A percentile compares a stretch with the other conserved stretches of the same genome.
These are phyloP conservation scores for Eupleurogrammus muticus DNA, from an alignment of 2,797 vertebrate species.

Conservation along the genomic window DNA sequence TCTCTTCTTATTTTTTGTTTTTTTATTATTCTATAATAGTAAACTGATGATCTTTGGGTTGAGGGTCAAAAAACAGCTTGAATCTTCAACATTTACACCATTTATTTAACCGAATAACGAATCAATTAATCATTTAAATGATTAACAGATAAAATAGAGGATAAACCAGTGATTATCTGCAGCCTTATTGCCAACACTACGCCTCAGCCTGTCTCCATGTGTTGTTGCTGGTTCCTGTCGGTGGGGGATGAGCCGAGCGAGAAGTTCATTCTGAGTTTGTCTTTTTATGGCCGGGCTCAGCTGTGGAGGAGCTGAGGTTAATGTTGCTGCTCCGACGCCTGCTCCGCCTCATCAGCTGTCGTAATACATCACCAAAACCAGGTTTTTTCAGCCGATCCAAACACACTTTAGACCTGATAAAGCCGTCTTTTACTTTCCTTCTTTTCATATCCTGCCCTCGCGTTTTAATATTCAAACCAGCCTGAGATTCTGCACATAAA, in stretches of 20 bases:
- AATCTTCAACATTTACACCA: too few species aligned
- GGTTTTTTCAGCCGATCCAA: constrained; percentile 15
- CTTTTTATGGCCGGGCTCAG: constrained; percentile 76
- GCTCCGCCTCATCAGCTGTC: constrained; percentile 46
- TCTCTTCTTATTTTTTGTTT: too few species aligned
- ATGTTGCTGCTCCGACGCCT: constrained; percentile 39
- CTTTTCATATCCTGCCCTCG: neutral
- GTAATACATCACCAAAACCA: constrained; percentile 21
- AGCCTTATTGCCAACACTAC: too few species aligned
- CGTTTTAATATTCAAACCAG: constrained; percentile 3
- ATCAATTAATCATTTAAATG: too few species aligned
- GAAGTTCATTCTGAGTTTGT: constrained; percentile 43
- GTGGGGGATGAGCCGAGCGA: constrained; percentile 39
- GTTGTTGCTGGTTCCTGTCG: constrained; percentile 18
- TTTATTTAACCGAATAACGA: too few species aligned
- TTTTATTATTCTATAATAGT: too few species aligned
- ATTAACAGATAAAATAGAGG: too few species aligned
- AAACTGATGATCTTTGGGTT: too few species aligned
- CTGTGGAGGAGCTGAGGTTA: constrained; percentile 37
- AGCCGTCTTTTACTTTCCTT: neutral
- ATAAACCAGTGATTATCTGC: too few species aligned
- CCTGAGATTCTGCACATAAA: neutral
- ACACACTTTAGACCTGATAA: neutral
- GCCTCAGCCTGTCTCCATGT: constrained; percentile 2
- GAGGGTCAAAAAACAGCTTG: too few species aligned